phyloP scores from a whole-genome alignment of 2,113 vertebrate genomes.

The Apeltes quadracus region DNA sequence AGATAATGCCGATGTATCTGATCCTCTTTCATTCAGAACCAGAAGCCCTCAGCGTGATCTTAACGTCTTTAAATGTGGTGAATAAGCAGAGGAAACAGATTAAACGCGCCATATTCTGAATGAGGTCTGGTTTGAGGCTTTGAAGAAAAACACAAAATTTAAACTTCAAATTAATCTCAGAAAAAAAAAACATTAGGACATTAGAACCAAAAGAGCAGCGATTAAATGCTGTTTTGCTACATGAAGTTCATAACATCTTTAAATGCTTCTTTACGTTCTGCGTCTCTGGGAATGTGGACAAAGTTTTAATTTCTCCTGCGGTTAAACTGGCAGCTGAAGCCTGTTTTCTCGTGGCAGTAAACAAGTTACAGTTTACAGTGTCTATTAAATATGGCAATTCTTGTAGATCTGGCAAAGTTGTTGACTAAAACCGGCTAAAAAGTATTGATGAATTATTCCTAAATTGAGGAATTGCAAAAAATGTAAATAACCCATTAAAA shows the following conservation, averaged over 20 bases:
- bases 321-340: slow-evolving; percentile 11
- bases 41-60: background rate
- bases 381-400: background rate
- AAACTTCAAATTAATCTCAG: slow-evolving; percentile 25
- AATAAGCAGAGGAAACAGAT: background rate
- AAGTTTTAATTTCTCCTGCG: slow-evolving; percentile 26
- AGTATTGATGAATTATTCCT: background rate
- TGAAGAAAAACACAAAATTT: slow-evolving; percentile 25
- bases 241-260: background rate
- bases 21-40: slow-evolving; percentile 14
- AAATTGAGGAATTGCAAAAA: background rate
- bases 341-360: background rate
- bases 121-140: slow-evolving; percentile 18
- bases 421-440: background rate
- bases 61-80: background rate
- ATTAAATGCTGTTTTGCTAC: slow-evolving; percentile 34
- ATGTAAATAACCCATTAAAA: background rate
- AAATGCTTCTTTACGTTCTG: background rate
- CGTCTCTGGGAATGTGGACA: slow-evolving; percentile 34
- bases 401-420: background rate
- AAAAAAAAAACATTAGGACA: background rate
- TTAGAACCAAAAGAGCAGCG: slow-evolving; percentile 15
- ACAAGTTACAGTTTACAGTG: background rate
- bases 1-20: slow-evolving; percentile 9
- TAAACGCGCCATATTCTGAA: background rate